Conservation (phyloP, 2,888 invertebrate genomes). For the Meghimatium bilineatum region DNA sequence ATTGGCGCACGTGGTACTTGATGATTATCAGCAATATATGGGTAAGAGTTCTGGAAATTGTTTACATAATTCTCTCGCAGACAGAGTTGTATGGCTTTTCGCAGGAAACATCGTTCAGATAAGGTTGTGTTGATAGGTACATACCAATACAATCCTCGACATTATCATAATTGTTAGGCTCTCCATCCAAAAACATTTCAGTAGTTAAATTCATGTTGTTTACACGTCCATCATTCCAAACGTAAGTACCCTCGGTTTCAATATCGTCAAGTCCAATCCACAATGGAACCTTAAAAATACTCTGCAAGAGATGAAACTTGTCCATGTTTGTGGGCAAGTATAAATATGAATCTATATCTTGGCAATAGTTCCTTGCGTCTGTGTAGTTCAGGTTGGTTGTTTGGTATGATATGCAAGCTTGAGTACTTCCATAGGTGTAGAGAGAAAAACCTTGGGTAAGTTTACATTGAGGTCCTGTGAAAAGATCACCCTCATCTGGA, state of each 20-base stretch:
- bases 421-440: neutral
- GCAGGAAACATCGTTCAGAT: neutral
- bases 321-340: neutral
- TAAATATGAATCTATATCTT: neutral
- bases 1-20: no score
- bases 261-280: constrained; percentile 25
- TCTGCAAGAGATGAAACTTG: neutral
- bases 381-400: neutral
- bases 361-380: neutral
- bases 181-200: neutral
- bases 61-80: neutral
- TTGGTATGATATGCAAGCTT: neutral
- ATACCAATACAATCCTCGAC: neutral
- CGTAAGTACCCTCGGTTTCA: neutral
- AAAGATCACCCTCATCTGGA: neutral
- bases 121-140: neutral
- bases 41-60: neutral
- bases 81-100: neutral
- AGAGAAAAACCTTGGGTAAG: neutral
- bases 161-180: neutral
- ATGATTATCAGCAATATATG: no score
- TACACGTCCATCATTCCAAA: neutral
- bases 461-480: neutral
- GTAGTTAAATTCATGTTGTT: neutral
- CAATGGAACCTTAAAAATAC: neutral